Percentiles rank a stretch among this genome's conserved stretches.
These are phyloP conservation scores for Botia kubotai DNA, from an alignment of 2,797 vertebrate species.

Conservation along the genomic window DNA sequence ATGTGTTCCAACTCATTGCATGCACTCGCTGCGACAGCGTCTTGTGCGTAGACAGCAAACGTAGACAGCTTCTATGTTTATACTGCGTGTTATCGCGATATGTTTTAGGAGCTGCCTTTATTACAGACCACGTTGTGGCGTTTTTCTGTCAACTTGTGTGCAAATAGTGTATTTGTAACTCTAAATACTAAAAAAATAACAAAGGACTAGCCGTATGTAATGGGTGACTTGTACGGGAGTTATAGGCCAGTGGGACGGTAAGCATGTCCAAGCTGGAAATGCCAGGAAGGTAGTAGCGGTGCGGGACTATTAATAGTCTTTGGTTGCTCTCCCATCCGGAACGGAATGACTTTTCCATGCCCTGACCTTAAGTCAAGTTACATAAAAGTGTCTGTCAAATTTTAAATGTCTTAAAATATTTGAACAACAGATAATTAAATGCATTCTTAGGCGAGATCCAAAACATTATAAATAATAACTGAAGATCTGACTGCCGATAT, in stretches of 20 bases:
- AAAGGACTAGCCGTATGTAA: neutral
- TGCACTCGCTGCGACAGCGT: too few relatives aligned
- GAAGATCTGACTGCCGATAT: neutral
- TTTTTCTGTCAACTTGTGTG: neutral
- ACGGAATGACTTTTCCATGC: slow-evolving; percentile 7
- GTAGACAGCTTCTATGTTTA: too few relatives aligned
- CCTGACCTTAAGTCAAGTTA: neutral
- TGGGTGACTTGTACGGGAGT: neutral
- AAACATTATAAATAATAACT: too few relatives aligned
- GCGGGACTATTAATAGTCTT: slow-evolving; percentile 32
- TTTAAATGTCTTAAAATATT: neutral
- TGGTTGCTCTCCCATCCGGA: slow-evolving; percentile 25
- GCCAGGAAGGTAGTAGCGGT: slow-evolving; percentile 6
- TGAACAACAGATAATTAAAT: neutral
- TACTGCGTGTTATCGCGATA: neutral
- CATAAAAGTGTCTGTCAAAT: neutral
- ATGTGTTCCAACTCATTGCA: too few relatives aligned
- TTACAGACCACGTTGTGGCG: neutral
- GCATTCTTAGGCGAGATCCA: neutral
- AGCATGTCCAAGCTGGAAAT: neutral
- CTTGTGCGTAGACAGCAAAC: too few relatives aligned
- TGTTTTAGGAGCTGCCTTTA: neutral
- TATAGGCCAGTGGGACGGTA: slow-evolving; percentile 25
- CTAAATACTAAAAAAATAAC: neutral
- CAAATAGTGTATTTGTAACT: neutral